Conservation (phyloP, 2,113 vertebrate species). For the Dipodomys merriami region DNA sequence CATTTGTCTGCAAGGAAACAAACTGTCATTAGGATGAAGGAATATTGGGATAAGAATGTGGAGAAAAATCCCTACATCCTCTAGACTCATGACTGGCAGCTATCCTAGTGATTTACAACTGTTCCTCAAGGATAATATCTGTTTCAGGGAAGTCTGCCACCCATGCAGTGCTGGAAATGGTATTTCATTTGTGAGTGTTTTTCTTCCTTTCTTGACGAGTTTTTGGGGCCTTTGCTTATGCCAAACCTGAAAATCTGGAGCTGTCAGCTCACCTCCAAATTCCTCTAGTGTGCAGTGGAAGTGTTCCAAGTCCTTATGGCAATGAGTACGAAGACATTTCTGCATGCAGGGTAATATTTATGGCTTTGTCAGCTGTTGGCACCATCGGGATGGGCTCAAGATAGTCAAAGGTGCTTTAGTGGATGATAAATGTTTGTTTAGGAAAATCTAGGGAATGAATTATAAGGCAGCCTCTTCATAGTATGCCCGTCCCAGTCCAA, state of each 20-base stretch:
- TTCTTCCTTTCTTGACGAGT: slow-evolving; percentile 21
- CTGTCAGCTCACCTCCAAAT: slow-evolving; percentile 37
- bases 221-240: slow-evolving; percentile 32
- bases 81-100: neutral
- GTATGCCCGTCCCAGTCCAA: neutral
- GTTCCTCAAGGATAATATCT: neutral
- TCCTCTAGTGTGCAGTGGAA: slow-evolving; percentile 17
- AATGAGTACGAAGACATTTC: neutral
- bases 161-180: neutral
- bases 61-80: neutral
- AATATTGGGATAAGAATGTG: neutral
- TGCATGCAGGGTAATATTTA: slow-evolving; percentile 57
- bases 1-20: neutral
- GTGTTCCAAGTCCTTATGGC: slow-evolving; percentile 23
- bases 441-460: neutral
- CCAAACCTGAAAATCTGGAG: slow-evolving; percentile 60
- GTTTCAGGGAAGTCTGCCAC: neutral
- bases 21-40: neutral
- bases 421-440: slow-evolving; percentile 18
- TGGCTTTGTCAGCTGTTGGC: slow-evolving; percentile 70
- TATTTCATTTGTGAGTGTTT: neutral
- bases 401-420: slow-evolving; percentile 41
- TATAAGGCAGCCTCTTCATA: neutral
- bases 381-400: neutral
- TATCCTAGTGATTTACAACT: neutral